These are phyloP conservation scores for Lepidurus couesii DNA, from an alignment of 1,140 invertebrate species.

Conservation along the genomic window DNA sequence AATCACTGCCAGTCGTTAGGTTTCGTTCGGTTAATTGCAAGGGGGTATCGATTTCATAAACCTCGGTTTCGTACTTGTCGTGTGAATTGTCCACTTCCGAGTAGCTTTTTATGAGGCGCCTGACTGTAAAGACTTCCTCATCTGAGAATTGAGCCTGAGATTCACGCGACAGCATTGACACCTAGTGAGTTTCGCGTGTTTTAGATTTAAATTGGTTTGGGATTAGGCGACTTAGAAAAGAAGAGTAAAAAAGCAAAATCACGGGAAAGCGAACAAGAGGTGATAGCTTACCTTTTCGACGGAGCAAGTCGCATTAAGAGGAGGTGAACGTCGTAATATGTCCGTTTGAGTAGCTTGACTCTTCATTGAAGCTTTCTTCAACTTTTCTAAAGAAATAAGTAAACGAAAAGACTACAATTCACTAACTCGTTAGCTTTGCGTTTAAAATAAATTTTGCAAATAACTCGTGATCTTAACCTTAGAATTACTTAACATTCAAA, in stretches of 20 bases:
- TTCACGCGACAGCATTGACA: slow-evolving; percentile 3
- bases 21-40: background rate
- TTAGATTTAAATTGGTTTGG: background rate
- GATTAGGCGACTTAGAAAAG: background rate
- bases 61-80: slow-evolving; percentile 26
- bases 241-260: background rate
- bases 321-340: slow-evolving; percentile 39
- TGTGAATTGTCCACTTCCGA: slow-evolving; percentile 60
- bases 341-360: slow-evolving; percentile 91
- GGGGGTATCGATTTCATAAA: slow-evolving; percentile 1
- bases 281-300: background rate
- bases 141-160: slow-evolving; percentile 7
- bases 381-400: slow-evolving; percentile 56
- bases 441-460: no score
- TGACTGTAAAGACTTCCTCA: slow-evolving; percentile 48
- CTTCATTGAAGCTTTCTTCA: slow-evolving; percentile 78
- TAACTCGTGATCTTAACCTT: no score
- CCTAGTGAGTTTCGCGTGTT: background rate
- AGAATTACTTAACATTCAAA: no score
- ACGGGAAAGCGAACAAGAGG: background rate
- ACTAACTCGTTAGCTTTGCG: no score
- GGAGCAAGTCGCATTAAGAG: background rate
- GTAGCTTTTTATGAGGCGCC: slow-evolving; percentile 73
- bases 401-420: background rate
- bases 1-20: background rate